Conservation (phyloP, 2,113 vertebrate genomes). For the Megaceryle maxima region DNA sequence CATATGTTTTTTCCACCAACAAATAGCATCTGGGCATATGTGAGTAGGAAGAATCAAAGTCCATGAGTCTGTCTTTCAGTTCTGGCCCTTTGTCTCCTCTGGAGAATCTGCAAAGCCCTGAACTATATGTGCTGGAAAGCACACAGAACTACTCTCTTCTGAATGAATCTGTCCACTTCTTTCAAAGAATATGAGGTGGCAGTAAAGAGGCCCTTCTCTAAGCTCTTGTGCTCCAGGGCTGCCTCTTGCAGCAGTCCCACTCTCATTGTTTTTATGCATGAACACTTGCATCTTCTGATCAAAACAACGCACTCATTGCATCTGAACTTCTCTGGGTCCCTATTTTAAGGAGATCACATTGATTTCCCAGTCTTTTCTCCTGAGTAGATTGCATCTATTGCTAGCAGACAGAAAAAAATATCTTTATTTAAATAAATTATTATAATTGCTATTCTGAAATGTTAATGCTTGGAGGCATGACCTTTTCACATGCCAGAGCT, state of each 20-base stretch:
- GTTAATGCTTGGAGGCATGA: constrained; percentile 56
- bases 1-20: neutral
- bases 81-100: neutral
- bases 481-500: constrained; percentile 62
- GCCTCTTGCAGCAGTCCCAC: neutral
- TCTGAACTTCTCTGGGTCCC: neutral
- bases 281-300: neutral
- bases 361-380: neutral
- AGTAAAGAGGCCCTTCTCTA: neutral
- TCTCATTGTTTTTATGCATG: neutral
- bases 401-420: neutral
- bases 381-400: neutral
- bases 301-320: neutral
- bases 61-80: rapidly evolving
- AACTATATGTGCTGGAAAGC: neutral
- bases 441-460: constrained; percentile 24
- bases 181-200: neutral
- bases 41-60: neutral
- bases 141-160: neutral
- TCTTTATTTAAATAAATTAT: constrained; percentile 46
- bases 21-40: neutral
- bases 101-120: neutral
- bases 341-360: neutral
- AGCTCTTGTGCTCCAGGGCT: neutral
- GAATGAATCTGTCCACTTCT: neutral